Percentiles rank a stretch among this genome's conserved stretches.
These are phyloP conservation scores for Cirrhinus molitorella DNA, from an alignment of 2,797 vertebrate species.

Conservation along the genomic window DNA sequence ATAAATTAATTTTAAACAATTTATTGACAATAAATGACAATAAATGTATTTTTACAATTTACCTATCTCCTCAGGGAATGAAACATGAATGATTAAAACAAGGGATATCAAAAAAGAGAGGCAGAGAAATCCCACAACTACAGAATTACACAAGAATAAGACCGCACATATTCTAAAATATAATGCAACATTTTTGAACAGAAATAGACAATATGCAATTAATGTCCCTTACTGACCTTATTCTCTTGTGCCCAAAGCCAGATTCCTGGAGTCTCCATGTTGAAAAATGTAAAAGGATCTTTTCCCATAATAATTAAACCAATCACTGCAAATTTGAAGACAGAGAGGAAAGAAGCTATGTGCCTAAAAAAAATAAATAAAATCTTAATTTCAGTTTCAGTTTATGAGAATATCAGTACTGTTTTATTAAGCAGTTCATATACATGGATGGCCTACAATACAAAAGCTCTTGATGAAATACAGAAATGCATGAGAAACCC, in stretches of 20 bases:
- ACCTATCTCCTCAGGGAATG: background rate
- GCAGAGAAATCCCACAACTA: background rate
- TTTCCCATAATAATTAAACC: conserved; percentile 94
- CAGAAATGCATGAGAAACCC: conserved; percentile 61
- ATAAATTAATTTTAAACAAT: background rate
- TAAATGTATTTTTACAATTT: background rate
- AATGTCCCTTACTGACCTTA: conserved; percentile 80
- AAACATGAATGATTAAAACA: too few relatives aligned
- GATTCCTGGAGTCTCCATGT: conserved; percentile 92
- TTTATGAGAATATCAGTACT: too few relatives aligned
- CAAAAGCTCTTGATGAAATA: background rate
- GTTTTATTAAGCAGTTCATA: background rate
- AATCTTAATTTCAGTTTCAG: background rate
- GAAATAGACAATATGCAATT: background rate
- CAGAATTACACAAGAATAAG: background rate
- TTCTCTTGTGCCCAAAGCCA: conserved; percentile 99
- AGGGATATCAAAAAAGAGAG: background rate
- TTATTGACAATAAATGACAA: background rate
- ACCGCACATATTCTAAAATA: background rate
- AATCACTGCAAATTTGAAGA: conserved; percentile 98
- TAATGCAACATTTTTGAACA: background rate
- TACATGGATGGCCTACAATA: too few relatives aligned
- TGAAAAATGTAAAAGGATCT: conserved; percentile 91
- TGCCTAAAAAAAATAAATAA: conserved; percentile 78
- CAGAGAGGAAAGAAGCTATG: conserved; percentile 93